Conservation (phyloP, 2,113 vertebrate genomes). For the Willisornis vidua region DNA sequence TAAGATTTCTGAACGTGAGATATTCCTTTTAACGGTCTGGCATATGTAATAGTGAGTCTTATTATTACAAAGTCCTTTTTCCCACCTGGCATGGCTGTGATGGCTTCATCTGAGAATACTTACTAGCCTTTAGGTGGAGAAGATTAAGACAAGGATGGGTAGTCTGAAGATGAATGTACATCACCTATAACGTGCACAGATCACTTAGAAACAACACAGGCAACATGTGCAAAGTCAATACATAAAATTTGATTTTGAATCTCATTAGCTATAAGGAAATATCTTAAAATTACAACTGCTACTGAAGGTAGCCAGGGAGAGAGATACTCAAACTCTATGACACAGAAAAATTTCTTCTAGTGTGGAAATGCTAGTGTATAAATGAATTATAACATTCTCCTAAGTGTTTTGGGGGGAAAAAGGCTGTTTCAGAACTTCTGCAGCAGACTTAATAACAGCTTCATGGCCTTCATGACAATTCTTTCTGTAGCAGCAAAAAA, state of each 20-base stretch:
- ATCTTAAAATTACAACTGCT: neutral
- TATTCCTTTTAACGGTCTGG: neutral
- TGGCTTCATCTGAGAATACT: neutral
- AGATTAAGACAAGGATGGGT: neutral
- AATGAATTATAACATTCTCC: neutral
- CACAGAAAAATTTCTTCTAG: neutral
- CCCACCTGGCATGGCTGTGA: neutral
- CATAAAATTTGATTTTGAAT: slow-evolving; percentile 5
- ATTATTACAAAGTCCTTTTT: neutral
- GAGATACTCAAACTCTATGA: neutral
- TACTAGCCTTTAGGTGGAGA: neutral
- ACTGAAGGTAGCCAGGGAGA: neutral
- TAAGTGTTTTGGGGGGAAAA: neutral
- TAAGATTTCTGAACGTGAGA: neutral
- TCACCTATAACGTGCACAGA: neutral
- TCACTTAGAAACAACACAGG: neutral
- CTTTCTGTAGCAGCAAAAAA: neutral
- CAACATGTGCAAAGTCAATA: neutral
- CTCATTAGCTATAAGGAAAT: neutral
- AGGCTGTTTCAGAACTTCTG: neutral
- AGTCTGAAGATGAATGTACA: neutral
- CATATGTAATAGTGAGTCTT: neutral
- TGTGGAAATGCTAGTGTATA: neutral
- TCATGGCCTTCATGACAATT: neutral
- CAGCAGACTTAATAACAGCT: neutral